Percentiles rank a stretch among this genome's conserved stretches.
phyloP scores from a whole-genome alignment of 2,888 invertebrate genomes.

The Panzeria rudis region DNA sequence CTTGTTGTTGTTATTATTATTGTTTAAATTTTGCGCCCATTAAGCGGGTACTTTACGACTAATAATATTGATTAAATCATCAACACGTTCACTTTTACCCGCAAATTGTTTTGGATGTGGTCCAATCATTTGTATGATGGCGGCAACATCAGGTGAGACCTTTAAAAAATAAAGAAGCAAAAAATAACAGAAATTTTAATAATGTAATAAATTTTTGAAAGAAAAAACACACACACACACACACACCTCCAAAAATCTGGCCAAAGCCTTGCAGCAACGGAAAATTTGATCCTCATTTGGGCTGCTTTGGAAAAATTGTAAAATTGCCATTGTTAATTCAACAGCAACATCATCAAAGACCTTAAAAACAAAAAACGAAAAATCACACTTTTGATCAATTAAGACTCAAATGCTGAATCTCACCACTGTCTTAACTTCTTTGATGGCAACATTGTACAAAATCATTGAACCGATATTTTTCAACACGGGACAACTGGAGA shows the following conservation, averaged over 20 bases:
- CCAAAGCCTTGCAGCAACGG: slow-evolving; percentile 91
- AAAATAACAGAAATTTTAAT: not conserved
- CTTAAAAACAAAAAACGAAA: slow-evolving; percentile 84
- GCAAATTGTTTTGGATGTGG: slow-evolving; percentile 93
- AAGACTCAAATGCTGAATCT: slow-evolving; percentile 84
- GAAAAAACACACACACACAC: slow-evolving; percentile 25
- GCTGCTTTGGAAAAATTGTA: slow-evolving; percentile 93
- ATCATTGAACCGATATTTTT: slow-evolving; percentile 94
- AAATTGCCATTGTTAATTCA: slow-evolving; percentile 94
- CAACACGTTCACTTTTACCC: slow-evolving; percentile 91
- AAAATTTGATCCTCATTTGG: slow-evolving; percentile 92
- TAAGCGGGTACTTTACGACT: slow-evolving; percentile 86
- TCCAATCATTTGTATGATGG: slow-evolving; percentile 95
- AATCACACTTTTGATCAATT: not conserved
- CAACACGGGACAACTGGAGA: slow-evolving; percentile 88
- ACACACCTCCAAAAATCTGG: slow-evolving; percentile 84
- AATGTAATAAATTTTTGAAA: not conserved
- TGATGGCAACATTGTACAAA: slow-evolving; percentile 95
- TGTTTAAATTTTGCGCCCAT: not conserved
- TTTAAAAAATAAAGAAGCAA: slow-evolving; percentile 80
- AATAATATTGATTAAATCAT: slow-evolving; percentile 91
- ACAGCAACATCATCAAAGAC: slow-evolving; percentile 97
- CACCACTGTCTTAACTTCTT: slow-evolving; percentile 99
- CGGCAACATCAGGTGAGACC: slow-evolving; percentile 94
- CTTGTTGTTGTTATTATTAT: not conserved